Percentiles rank a stretch among this genome's conserved stretches.
These are phyloP conservation scores for Busseola fusca DNA, from an alignment of 2,888 invertebrate species.

Conservation along the genomic window DNA sequence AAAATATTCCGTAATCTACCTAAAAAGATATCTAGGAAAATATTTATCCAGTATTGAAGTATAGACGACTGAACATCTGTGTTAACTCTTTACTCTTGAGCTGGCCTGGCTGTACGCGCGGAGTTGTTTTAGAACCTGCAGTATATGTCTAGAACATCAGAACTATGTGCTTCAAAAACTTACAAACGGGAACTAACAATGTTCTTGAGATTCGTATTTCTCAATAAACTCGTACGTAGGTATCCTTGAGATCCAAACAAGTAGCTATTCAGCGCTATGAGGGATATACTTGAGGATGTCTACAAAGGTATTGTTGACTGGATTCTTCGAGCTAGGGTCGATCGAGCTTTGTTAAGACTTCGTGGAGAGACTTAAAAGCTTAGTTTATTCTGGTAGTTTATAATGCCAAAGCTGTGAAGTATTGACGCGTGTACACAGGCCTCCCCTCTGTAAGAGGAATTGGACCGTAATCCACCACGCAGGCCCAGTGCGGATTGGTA, in stretches of 20 bases:
- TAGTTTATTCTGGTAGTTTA: neutral
- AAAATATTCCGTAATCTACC: neutral
- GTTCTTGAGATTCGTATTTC: slow-evolving; percentile 42
- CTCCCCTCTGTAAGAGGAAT: no score
- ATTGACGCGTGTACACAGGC: no score
- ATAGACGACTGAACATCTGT: neutral
- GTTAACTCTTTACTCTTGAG: neutral
- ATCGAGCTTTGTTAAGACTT: slow-evolving; percentile 11
- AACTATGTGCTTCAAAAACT: slow-evolving; percentile 12
- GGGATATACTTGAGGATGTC: slow-evolving; percentile 44
- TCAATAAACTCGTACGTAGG: slow-evolving; percentile 8
- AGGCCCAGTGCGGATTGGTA: no score
- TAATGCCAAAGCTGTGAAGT: neutral
- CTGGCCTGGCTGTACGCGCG: neutral
- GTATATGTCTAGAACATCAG: neutral
- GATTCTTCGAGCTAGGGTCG: slow-evolving; percentile 27
- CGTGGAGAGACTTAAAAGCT: neutral
- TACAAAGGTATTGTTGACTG: slow-evolving; percentile 38
- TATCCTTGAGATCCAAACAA: slow-evolving; percentile 27
- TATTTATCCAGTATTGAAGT: neutral
- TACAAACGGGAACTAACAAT: slow-evolving; percentile 25
- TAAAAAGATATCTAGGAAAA: neutral
- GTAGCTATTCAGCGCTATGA: neutral
- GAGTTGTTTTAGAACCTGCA: neutral
- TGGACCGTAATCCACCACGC: no score